These are phyloP conservation scores for Morbakka virulenta DNA, from an alignment of 30 jellyfish, hydroid and myxozoan species.

Conservation along the genomic window DNA sequence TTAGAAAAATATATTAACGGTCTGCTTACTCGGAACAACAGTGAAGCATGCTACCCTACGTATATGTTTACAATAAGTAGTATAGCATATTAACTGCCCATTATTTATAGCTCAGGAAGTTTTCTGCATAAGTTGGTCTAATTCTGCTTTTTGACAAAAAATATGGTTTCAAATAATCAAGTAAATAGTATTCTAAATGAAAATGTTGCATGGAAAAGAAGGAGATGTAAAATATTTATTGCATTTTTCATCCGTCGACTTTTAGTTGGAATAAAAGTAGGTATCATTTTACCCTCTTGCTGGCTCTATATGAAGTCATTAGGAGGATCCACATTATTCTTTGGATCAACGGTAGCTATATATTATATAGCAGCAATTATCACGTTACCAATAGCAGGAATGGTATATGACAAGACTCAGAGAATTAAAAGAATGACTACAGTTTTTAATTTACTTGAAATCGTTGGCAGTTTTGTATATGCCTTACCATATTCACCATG, in stretches of 20 bases:
- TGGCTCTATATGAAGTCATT: conserved; percentile 9
- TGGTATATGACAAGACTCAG: background rate
- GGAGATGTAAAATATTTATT: background rate
- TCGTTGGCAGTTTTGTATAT: conserved; percentile 10
- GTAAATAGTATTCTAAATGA: too few relatives aligned
- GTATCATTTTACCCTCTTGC: background rate
- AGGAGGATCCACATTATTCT: background rate
- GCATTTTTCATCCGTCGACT: background rate
- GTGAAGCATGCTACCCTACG: too few relatives aligned
- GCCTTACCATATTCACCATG: conserved; percentile 6
- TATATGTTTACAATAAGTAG: too few relatives aligned
- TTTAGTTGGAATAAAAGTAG: background rate
- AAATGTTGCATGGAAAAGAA: background rate
- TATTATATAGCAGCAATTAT: background rate
- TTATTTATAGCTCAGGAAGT: too few relatives aligned
- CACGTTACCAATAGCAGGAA: background rate
- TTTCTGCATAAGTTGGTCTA: too few relatives aligned
- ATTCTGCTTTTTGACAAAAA: too few relatives aligned
- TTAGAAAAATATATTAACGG: too few relatives aligned
- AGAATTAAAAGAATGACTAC: background rate
- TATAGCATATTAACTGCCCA: too few relatives aligned
- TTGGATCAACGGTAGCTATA: background rate
- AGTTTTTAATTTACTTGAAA: background rate
- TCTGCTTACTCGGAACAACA: too few relatives aligned
- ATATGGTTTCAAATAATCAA: too few relatives aligned